A percentile compares a stretch with the other conserved stretches of the same genome.
Evolutionary conservation across 2,113 vertebrate species (phyloP).

Genomic region (Phrynosoma platyrhinos): DNA sequence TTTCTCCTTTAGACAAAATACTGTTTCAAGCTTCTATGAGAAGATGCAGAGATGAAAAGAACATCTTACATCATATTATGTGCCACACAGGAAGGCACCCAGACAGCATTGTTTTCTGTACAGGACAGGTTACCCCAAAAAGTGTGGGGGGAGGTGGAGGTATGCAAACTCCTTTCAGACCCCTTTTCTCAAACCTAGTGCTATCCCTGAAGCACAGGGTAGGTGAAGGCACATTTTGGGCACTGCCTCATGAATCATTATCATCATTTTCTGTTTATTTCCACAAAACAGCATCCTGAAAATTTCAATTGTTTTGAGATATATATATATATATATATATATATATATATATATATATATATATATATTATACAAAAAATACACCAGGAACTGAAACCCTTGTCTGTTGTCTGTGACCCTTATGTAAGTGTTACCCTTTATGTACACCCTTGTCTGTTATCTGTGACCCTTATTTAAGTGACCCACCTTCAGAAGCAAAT

Average conservation of each 20-base stretch:
- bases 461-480: too few relatives aligned
- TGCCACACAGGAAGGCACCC: background rate
- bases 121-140: background rate
- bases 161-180: background rate
- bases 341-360: too few relatives aligned
- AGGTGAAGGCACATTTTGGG: background rate
- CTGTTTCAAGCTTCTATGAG: conserved; percentile 37
- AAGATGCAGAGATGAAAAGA: conserved; percentile 24
- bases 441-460: too few relatives aligned
- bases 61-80: background rate
- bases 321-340: background rate
- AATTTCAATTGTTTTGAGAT: background rate
- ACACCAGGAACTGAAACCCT: background rate
- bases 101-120: background rate
- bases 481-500: background rate
- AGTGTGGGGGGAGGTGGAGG: background rate
- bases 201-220: background rate
- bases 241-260: background rate
- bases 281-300: background rate
- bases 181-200: background rate
- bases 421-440: too few relatives aligned
- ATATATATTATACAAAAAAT: background rate
- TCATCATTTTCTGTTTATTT: background rate
- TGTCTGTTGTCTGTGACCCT: too few relatives aligned
- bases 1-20: background rate